phyloP scores from a whole-genome alignment of 2,113 vertebrate genomes.

The Petrocephalus microphthalmus region DNA sequence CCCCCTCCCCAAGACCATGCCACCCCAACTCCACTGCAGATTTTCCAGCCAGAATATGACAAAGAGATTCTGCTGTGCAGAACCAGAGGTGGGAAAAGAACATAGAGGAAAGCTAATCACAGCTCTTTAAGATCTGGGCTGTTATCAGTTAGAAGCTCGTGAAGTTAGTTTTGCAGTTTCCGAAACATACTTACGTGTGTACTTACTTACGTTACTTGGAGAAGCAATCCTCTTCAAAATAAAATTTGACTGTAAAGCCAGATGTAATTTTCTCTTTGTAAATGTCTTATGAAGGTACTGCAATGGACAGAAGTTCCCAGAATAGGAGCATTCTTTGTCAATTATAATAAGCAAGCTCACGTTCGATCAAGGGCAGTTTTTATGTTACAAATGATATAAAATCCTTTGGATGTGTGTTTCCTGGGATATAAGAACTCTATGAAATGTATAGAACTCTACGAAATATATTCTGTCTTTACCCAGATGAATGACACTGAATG shows the following conservation, averaged over 20 bases:
- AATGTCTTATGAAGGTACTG: background rate
- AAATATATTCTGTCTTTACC: background rate
- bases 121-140: conserved; percentile 2
- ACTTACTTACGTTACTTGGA: background rate
- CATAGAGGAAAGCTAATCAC: background rate
- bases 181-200: background rate
- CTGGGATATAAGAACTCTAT: background rate
- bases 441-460: background rate
- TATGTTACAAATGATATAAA: background rate
- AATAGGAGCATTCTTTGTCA: background rate
- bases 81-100: background rate
- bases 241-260: background rate
- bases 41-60: conserved; percentile 6
- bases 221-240: background rate
- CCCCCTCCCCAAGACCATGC: background rate
- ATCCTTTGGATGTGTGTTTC: background rate
- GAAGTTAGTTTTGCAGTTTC: background rate
- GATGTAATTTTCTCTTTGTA: background rate
- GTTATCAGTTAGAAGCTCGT: conserved; percentile 11
- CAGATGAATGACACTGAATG: background rate
- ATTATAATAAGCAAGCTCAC: background rate
- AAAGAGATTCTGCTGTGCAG: background rate
- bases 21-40: background rate
- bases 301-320: background rate
- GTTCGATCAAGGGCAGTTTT: background rate